Conservation (phyloP, 2,888 invertebrate species). For the Rhamnusium bicolor region DNA sequence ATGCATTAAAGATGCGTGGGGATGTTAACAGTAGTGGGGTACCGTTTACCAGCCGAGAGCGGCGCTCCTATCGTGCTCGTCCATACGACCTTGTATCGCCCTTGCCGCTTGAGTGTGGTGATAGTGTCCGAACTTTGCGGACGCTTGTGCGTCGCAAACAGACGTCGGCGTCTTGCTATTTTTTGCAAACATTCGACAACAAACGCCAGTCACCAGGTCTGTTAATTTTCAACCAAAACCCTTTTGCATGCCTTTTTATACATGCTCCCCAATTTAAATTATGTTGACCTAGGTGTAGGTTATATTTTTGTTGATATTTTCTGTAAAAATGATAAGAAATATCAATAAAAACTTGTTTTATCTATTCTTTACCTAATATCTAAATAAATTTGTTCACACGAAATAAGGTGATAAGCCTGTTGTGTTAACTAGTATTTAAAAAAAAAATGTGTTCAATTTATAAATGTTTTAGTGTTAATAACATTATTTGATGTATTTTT, state of each 20-base stretch:
- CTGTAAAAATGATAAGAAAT: constrained; percentile 21
- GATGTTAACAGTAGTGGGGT: constrained; percentile 62
- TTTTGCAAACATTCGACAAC: constrained; percentile 17
- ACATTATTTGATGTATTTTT: too few species aligned
- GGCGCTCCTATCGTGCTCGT: constrained; percentile 71
- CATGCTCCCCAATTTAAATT: neutral
- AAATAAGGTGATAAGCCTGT: too few species aligned
- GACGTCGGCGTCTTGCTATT: constrained; percentile 38
- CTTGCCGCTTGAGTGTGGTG: constrained; percentile 66
- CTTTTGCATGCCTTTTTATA: constrained; percentile 16
- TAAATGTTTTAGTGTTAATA: too few species aligned
- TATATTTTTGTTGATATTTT: constrained; percentile 15
- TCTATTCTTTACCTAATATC: constrained; percentile 7
- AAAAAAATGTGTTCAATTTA: too few species aligned
- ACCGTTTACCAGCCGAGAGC: constrained; percentile 62
- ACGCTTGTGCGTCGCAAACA: constrained; percentile 51
- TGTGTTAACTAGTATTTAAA: too few species aligned
- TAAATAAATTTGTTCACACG: constrained; percentile 7
- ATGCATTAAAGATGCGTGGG: constrained; percentile 38
- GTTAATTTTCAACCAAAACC: constrained; percentile 8
- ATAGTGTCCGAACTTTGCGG: constrained; percentile 60
- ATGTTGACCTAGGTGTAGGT: constrained; percentile 28
- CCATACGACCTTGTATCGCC: constrained; percentile 70
- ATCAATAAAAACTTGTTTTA: constrained; percentile 11
- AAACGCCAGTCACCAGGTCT: constrained; percentile 26